phyloP scores from a whole-genome alignment of 1,140 invertebrate species.

The Drosophila eugracilis region DNA sequence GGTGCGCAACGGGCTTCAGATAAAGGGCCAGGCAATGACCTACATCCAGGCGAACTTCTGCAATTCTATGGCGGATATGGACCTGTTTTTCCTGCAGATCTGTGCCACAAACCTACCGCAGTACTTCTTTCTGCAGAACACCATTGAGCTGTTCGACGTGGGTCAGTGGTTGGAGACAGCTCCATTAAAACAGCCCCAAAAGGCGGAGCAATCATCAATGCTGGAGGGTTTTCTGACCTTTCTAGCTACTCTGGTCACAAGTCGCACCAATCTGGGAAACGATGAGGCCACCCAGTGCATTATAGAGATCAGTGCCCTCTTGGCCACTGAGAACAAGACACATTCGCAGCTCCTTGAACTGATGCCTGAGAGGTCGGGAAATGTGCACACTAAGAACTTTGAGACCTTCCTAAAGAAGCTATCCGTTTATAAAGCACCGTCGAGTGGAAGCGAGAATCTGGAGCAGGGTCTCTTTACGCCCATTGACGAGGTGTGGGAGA shows the following conservation, averaged over 20 bases:
- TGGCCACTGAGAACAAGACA: constrained; percentile 97
- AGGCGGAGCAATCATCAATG: constrained; percentile 94
- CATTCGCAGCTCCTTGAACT: constrained; percentile 97
- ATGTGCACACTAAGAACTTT: constrained; percentile 95
- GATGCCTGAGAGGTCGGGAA: constrained; percentile 97
- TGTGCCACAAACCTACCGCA: constrained; percentile 95
- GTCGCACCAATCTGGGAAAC: constrained; percentile 95
- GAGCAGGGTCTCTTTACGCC: constrained; percentile 98
- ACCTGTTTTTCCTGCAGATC: constrained; percentile 96
- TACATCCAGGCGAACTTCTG: constrained; percentile 99
- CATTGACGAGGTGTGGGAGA: constrained; percentile 94
- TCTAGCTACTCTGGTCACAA: constrained; percentile 94
- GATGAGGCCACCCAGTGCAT: constrained; percentile 90
- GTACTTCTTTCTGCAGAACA: constrained; percentile 93
- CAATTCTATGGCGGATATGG: constrained; percentile 98
- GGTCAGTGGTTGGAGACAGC: constrained; percentile 94
- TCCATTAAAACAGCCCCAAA: constrained; percentile 88
- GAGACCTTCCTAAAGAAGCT: constrained; percentile 91
- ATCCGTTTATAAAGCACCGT: constrained; percentile 87
- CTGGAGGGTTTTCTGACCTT: constrained; percentile 96
- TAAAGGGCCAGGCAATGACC: constrained; percentile 99
- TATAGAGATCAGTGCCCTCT: constrained; percentile 95
- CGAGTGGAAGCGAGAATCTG: constrained; percentile 89
- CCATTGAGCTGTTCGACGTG: constrained; percentile 95
- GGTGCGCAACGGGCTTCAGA: constrained; percentile 98